phyloP scores from a whole-genome alignment of 1,140 invertebrate species.

The Lysiphlebus fabarum region DNA sequence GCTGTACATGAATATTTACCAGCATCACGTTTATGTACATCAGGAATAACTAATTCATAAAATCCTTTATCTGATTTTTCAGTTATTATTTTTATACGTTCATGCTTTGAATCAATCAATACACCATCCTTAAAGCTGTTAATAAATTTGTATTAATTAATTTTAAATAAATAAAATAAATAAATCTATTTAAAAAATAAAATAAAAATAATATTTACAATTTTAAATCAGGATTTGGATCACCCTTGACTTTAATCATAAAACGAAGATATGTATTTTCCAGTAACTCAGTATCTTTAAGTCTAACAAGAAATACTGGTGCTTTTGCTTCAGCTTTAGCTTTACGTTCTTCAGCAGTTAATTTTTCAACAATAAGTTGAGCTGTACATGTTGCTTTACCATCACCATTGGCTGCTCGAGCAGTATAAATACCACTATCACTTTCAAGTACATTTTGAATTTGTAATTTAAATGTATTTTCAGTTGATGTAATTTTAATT shows the following conservation, averaged over 20 bases:
- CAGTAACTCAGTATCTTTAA: constrained; percentile 84
- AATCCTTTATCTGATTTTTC: constrained; percentile 79
- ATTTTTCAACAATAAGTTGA: constrained; percentile 77
- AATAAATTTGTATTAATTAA: neutral
- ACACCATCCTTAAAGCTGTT: constrained; percentile 79
- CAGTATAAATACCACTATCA: constrained; percentile 89
- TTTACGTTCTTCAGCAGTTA: constrained; percentile 69
- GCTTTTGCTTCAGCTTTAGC: constrained; percentile 68
- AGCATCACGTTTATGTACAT: constrained; percentile 76
- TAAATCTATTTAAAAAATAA: neutral
- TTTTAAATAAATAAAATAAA: neutral
- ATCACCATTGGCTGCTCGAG: constrained; percentile 77
- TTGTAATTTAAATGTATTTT: constrained; percentile 66
- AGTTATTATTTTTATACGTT: constrained; percentile 70
- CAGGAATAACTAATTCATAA: constrained; percentile 85
- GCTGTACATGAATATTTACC: constrained; percentile 87
- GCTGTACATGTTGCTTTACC: constrained; percentile 80
- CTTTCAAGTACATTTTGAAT: constrained; percentile 76
- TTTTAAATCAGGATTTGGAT: constrained; percentile 78
- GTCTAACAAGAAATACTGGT: constrained; percentile 75
- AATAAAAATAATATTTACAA: constrained; percentile 66
- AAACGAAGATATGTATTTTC: constrained; percentile 84
- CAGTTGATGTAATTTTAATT: constrained; percentile 60
- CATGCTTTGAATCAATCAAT: constrained; percentile 65
- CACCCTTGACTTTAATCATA: constrained; percentile 84